Percentiles rank a stretch among this genome's conserved stretches.
phyloP scores from a whole-genome alignment of 2,797 vertebrate genomes.

The Micrastur ruficollis region DNA sequence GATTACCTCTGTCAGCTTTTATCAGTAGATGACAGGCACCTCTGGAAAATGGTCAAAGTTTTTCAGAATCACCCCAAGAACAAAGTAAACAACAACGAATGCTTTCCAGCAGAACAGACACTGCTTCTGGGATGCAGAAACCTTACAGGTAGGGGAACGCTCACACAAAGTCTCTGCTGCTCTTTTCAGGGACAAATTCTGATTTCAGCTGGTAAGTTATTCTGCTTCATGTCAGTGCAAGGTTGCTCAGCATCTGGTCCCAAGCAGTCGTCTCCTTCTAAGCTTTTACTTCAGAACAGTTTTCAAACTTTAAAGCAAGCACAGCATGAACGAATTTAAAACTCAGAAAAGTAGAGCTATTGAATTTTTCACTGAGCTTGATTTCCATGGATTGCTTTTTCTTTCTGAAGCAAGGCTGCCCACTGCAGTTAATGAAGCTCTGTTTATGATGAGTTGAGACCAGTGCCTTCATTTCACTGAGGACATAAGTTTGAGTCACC shows the following conservation, averaged over 20 bases:
- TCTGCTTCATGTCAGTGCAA: not conserved
- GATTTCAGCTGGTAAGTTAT: not conserved
- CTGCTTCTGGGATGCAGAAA: not conserved
- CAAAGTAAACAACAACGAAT: not conserved
- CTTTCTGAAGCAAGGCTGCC: not conserved
- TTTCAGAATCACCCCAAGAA: not conserved
- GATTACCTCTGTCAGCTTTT: not conserved
- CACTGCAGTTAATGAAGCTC: slow-evolving; percentile 10
- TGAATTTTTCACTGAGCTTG: not conserved
- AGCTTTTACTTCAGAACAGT: not conserved
- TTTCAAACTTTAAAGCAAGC: not conserved
- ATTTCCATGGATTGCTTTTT: not conserved
- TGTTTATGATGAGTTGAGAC: slow-evolving; percentile 8
- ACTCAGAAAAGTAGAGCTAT: not conserved
- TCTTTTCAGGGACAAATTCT: not conserved
- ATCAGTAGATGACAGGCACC: not conserved
- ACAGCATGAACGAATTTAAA: not conserved
- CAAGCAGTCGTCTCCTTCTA: not conserved
- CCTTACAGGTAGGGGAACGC: not conserved
- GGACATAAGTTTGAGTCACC: slow-evolving; percentile 70
- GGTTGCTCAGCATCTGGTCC: not conserved
- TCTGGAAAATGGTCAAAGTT: not conserved
- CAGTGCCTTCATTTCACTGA: slow-evolving; percentile 22
- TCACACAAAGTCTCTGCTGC: not conserved
- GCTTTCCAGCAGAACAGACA: not conserved